Base-by-base conservation (phyloP, 2,888 invertebrate species). In the Latrodectus hesperus region DNA sequence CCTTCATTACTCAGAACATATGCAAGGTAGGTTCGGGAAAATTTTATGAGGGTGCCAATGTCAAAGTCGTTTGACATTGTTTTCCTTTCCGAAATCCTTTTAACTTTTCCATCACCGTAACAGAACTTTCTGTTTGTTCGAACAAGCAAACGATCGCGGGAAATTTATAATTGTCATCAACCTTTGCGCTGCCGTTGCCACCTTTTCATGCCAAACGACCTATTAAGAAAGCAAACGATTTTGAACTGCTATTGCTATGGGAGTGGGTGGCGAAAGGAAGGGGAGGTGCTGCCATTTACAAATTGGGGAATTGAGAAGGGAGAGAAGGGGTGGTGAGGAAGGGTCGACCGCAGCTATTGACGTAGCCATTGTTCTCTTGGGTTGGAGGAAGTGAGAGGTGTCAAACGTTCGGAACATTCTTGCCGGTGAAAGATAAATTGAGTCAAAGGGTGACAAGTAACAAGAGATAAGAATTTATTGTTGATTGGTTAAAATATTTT, bases 111-210 rank as follows among this genome's bases (percentile, higher is more conserved):
- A 16, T 16, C 60, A 60, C 60, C n/a, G 12, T 60, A 16, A 60
- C 60, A 60, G 60, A 60, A 60, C 60, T n/a, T 16, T 60, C n/a
- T 9, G 38, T 38, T n/a, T 60, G 60, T 60, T 60, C 14, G n/a
- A 60, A 12, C 60, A 60, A 60, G 60, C 16, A 60, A 60, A 60
- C 60, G 60, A 60, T 60, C 12, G 14, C n/a, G 51, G 67, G 65
- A 73, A 73, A 85, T 85, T 80, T 78, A 74, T 85, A 85, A 85
- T 85, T 79, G 85, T 85, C 85, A 68, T 74, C 73, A 55, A 53
- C 68, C 52, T 77, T 64, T 73, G 70, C 74, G 10, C 71, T 76
- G 16, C 60, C 49, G 64, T 82, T 75, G 55, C 68, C 60, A 60
- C 60, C 60, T n/a, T 60, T 60, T 60, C 14, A n/a, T 65, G 49